Percentiles rank a stretch among this genome's conserved stretches.
Evolutionary conservation across 2,888 invertebrate genomes (phyloP).

Genomic region (Scelioninae gen. 1): DNA sequence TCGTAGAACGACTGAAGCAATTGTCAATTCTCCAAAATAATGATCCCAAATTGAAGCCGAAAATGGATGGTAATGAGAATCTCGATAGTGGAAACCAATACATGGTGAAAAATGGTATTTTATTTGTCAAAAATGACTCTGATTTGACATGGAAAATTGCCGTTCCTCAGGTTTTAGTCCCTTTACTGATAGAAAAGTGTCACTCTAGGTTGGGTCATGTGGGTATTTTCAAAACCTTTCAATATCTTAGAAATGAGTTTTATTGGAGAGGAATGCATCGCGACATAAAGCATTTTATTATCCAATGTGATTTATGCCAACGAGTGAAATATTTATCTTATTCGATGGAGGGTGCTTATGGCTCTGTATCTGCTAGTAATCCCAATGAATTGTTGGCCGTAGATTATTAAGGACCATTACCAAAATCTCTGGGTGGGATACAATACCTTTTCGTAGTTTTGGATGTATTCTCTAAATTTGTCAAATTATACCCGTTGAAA

Average conservation of each 20-base stretch:
- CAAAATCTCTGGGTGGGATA: constrained; percentile 19
- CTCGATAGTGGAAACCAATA: no score
- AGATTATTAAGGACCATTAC: constrained; percentile 52
- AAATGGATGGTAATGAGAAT: no score
- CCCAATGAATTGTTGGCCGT: constrained; percentile 38
- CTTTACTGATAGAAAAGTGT: no score
- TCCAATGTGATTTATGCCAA: not conserved
- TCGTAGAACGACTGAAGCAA: no score
- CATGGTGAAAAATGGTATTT: no score
- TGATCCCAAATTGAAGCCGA: no score
- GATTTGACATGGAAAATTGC: not conserved
- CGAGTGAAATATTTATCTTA: not conserved
- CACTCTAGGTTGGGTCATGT: not conserved
- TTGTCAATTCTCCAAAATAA: no score
- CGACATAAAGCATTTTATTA: not conserved
- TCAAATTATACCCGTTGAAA: constrained; percentile 54
- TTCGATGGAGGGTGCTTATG: not conserved
- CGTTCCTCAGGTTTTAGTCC: no score
- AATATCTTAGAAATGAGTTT: not conserved
- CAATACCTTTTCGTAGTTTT: constrained; percentile 52
- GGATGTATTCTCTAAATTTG: constrained; percentile 45
- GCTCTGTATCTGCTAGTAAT: not conserved
- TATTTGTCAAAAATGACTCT: not conserved
- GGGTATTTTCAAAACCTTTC: not conserved
- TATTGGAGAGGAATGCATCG: not conserved